Evolutionary conservation across 2,888 invertebrate species (phyloP).

Genomic region (Globia sparganii): DNA sequence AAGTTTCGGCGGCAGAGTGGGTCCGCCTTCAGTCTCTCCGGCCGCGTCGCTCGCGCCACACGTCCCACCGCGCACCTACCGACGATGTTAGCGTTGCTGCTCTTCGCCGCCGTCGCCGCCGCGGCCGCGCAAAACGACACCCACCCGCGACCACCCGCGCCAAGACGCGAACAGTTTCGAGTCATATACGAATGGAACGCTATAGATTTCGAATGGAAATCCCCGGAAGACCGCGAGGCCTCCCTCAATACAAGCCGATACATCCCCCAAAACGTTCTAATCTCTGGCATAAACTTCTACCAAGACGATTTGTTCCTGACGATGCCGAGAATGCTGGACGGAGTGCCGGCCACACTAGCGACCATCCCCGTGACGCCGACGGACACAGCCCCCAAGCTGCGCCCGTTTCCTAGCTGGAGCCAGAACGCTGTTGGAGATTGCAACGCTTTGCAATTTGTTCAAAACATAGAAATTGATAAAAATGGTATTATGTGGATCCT

Average conservation of each 20-base stretch:
- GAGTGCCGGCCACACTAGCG: conserved; percentile 93
- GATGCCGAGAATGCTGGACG: conserved; percentile 92
- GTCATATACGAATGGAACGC: conserved; percentile 94
- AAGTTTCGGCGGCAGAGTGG: conserved; percentile 68
- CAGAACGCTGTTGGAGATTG: conserved; percentile 93
- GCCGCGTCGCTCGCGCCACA: conserved; percentile 82
- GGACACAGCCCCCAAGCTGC: conserved; percentile 90
- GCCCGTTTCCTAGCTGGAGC: conserved; percentile 93
- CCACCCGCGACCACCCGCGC: conserved; percentile 76
- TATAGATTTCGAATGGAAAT: conserved; percentile 93
- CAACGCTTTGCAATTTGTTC: conserved; percentile 93
- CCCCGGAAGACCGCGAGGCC: conserved; percentile 87
- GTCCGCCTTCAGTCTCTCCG: conserved; percentile 81
- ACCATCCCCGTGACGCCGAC: conserved; percentile 85
- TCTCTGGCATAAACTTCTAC: conserved; percentile 93
- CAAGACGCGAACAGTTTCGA: conserved; percentile 90
- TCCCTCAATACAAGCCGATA: conserved; percentile 91
- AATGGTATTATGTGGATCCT: conserved; percentile 93
- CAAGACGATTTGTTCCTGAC: conserved; percentile 92
- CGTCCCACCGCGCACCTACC: conserved; percentile 72
- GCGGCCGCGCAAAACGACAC: conserved; percentile 84
- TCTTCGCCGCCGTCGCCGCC: conserved; percentile 80
- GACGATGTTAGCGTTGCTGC: conserved; percentile 80
- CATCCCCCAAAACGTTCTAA: conserved; percentile 92
- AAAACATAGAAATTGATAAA: conserved; percentile 93